Percentiles rank a stretch among this genome's conserved stretches.
Evolutionary conservation across 2,888 invertebrate species (phyloP).

Genomic region (Leucania comma): DNA sequence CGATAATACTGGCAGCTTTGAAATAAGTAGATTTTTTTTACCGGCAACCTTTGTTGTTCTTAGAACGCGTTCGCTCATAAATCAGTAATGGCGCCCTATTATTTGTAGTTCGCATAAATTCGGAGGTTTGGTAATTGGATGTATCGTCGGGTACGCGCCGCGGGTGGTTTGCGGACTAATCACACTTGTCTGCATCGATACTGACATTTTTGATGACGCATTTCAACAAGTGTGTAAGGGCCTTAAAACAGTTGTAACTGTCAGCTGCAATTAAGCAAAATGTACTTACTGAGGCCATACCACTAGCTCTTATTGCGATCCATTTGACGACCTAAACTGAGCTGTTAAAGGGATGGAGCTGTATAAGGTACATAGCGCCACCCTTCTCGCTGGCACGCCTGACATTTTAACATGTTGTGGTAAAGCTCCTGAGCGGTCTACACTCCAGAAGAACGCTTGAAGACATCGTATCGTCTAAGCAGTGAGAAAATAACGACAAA

Average conservation of each 20-base stretch:
- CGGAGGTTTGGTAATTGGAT: constrained; percentile 77
- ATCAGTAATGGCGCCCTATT: constrained; percentile 89
- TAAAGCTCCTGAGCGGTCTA: not conserved
- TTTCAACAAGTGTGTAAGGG: constrained; percentile 19
- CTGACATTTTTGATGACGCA: constrained; percentile 33
- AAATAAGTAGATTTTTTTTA: constrained; percentile 79
- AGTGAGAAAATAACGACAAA: not conserved
- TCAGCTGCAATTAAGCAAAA: no score
- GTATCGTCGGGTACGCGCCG: constrained; percentile 73
- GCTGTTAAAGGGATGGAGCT: no score
- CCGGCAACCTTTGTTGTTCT: constrained; percentile 80
- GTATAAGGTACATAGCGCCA: no score
- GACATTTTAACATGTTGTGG: no score
- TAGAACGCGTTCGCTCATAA: constrained; percentile 85
- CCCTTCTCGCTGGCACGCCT: no score
- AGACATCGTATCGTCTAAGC: not conserved
- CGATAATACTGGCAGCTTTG: constrained; percentile 69
- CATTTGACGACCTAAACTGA: no score
- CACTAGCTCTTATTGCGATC: no score
- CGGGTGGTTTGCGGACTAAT: constrained; percentile 74
- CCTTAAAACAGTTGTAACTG: not conserved
- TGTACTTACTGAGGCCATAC: no score
- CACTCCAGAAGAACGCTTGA: not conserved
- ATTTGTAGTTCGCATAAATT: constrained; percentile 87
- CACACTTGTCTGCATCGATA: constrained; percentile 63